phyloP scores from a whole-genome alignment of 2,797 vertebrate genomes.

The Australoheros facetus region DNA sequence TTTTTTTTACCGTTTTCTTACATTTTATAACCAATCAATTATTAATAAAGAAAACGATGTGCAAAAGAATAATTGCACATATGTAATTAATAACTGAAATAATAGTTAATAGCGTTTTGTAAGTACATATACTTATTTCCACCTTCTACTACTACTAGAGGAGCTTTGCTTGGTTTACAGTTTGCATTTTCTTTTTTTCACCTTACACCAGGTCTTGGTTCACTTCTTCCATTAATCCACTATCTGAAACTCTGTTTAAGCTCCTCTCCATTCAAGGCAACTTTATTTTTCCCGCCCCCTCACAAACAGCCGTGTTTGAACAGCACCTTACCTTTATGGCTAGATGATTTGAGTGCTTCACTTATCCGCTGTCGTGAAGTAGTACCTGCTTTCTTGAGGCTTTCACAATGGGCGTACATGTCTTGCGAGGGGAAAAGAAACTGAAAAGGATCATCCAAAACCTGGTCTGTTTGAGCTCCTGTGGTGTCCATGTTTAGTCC shows the following conservation, averaged over 20 bases:
- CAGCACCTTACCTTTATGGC: constrained; percentile 52
- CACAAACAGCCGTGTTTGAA: neutral
- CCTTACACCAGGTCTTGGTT: neutral
- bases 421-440: constrained; percentile 46
- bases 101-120: too few relatives aligned
- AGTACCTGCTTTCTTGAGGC: constrained; percentile 72
- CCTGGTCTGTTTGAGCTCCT: constrained; percentile 33
- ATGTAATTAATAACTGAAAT: too few relatives aligned
- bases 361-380: constrained; percentile 55
- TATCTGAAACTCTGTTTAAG: neutral
- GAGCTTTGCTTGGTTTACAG: neutral
- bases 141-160: neutral
- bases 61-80: too few relatives aligned
- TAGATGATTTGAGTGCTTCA: constrained; percentile 19
- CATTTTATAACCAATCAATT: too few relatives aligned
- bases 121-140: too few relatives aligned
- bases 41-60: too few relatives aligned
- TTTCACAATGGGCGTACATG: neutral
- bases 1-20: too few relatives aligned
- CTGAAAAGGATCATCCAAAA: constrained; percentile 30
- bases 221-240: neutral
- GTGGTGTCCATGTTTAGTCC: constrained; percentile 61
- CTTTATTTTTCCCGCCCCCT: neutral
- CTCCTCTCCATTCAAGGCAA: neutral
- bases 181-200: neutral